A percentile compares a stretch with the other conserved stretches of the same genome.
Conservation (phyloP, 2,797 vertebrate genomes). For the Lophius americanus region DNA sequence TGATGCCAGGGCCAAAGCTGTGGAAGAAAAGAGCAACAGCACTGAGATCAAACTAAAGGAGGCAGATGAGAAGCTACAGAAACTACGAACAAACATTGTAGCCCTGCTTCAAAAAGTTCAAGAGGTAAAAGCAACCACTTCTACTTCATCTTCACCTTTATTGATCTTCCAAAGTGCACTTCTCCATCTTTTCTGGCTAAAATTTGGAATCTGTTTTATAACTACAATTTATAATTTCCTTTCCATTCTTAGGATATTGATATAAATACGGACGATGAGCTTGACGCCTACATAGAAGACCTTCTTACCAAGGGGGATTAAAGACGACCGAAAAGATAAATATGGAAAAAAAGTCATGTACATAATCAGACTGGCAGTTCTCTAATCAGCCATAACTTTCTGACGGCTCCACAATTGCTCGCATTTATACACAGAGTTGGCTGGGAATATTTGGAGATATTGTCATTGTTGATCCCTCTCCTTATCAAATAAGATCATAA, state of each 20-base stretch:
- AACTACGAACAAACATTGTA: slow-evolving; percentile 95
- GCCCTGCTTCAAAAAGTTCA: slow-evolving; percentile 97
- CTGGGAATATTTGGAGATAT: slow-evolving; percentile 37
- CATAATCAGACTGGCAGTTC: slow-evolving; percentile 36
- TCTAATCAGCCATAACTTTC: slow-evolving; percentile 21
- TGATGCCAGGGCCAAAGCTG: slow-evolving; percentile 89
- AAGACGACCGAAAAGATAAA: slow-evolving; percentile 46
- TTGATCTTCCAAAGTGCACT: background rate
- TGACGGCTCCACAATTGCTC: slow-evolving; percentile 20
- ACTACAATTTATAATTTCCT: too few relatives aligned
- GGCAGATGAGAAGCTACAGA: slow-evolving; percentile 94
- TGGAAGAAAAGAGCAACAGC: slow-evolving; percentile 89
- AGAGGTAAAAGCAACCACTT: slow-evolving; percentile 82
- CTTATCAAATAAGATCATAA: slow-evolving; percentile 26
- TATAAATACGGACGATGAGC: slow-evolving; percentile 97
- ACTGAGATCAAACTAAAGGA: slow-evolving; percentile 88
- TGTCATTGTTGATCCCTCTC: slow-evolving; percentile 33
- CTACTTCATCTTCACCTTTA: background rate
- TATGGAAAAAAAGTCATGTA: slow-evolving; percentile 18
- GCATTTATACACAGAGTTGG: slow-evolving; percentile 19
- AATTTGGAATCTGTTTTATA: background rate
- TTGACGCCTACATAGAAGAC: slow-evolving; percentile 98
- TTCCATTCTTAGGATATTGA: slow-evolving; percentile 91
- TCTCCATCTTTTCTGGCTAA: too few relatives aligned
- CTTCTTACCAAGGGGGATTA: slow-evolving; percentile 97